Evolutionary conservation across 2,888 invertebrate genomes (phyloP), one percentile per base, ranked within the genome.

Genomic region (Daptonema setosum): DNA sequence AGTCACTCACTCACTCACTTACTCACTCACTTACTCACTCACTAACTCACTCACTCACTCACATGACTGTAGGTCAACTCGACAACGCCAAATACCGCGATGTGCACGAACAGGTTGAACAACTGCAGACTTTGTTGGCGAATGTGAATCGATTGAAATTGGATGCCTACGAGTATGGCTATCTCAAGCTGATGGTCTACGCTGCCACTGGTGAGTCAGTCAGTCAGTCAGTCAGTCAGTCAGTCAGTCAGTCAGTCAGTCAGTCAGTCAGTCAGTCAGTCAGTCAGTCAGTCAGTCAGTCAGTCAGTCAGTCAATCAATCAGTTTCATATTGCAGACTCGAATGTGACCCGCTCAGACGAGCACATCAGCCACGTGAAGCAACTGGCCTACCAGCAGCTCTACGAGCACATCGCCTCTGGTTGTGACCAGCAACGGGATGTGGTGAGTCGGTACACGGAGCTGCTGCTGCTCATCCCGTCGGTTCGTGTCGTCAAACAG

Each of bases 401-500:
- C 50, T 69, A 70, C 60, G 70, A 71, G 25, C 62, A 67, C 56
- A 58, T 66, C 17, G 52, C 60, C 66, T 68, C 57, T 24, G 50
- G 50, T 8, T 26, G 24, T 24, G 50, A 26, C 50, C 58, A 56
- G 66, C 28, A 54, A 52, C 30, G 26, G 24, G 43, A 24, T n/a
- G 28, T 54, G 58, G 1, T 61, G 24, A 60, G 62, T 54, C 62
- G 67, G 35, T 65, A 61, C 60, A 64, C 63, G 2, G 61, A 61
- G 14, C 57, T 68, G 35, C 62, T 69, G 41, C 67, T 68, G 57
- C 57, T 69, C 69, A 77, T 88, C 59, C 78, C 80, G n/a, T 66
- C 76, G 76, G 61, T 69, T 73, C 76, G 74, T 75, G 62, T 80
- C 83, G 63, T 75, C 69, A 80, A 82, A 57, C 81, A 83, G 1